Evolutionary conservation across 2,113 vertebrate genomes (phyloP), one percentile per base, ranked within the genome.

Genomic region (Callaeas wilsoni): DNA sequence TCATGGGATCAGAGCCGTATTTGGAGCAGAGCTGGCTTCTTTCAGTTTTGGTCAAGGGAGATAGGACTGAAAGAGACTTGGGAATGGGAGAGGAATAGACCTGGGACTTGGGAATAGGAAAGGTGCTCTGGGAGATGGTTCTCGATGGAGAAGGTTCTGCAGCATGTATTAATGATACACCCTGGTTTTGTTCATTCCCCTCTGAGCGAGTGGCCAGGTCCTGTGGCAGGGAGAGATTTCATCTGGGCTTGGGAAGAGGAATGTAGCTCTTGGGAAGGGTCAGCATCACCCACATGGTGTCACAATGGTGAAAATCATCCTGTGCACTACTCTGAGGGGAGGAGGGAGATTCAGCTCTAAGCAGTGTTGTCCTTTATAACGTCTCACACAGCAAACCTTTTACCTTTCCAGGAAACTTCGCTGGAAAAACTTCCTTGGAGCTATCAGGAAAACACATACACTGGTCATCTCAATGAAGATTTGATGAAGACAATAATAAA

Each of bases 371-470:
- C 59, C 25, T 74, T 89, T 80, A 50, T 35, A 64, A 55, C 0
- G 0, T 64, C 35, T 3, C 67, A 76, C 9, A 12, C 25, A 93
- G 42, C 75, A 87, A 87, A 56, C 20, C 20, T 92, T 95, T 82
- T 94, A 2, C 27, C 63, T 94, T 87, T 86, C 69, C 96, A 98
- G 98, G 98, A 98, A 91, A 79, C 35, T 16, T 98, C 97, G 1
- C 81, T 83, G 37, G 97, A 97, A 81, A 82, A 95, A 29, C 97
- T 98, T 69, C 98, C 98, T 70, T 95, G 96, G 97, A 98, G 98
- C 96, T 98, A 97, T 77, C 97, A 29, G 73, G 97, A 98, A 32
- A 98, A 97, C 85, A 97, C 97, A 0, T 95, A 52, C 52, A 82
- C 89, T 8, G 97, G 98, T 78, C 97, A 10, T 82, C 96, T 98